Evolutionary conservation across 2,888 invertebrate species (phyloP), one percentile per base, ranked within the genome.

Genomic region (Protophormia terraenovae): DNA sequence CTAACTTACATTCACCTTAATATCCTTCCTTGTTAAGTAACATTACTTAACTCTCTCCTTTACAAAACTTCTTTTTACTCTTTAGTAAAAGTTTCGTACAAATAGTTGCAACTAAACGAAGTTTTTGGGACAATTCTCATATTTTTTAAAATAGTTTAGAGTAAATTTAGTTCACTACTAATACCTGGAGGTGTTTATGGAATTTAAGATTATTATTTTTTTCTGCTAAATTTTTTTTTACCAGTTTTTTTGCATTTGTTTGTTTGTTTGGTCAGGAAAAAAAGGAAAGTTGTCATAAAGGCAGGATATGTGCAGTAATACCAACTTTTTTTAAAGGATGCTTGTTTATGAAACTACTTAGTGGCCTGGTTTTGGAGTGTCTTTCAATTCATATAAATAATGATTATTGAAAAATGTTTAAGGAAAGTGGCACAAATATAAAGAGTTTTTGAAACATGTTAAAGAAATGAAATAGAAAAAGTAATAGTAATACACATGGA

Each of bases 211-310:
- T n/a, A 29, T 35, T 32, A 5, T 5, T 7, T 12, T 3, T 24
- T 50, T 38, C 14, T 1, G 0, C 24, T n/a, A n/a, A 10, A 5
- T 27, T 69, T 55, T n/a, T 62, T 45, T 69, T 47, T 64, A 22
- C 12, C 8, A 6, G 7, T 64, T 66, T 50, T 32, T 45, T 45
- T 27, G 10, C 16, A 6, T 69, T 22, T 22, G 27, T 47, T n/a
- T 24, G 12, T 69, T 71, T 69, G 75, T 41, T 38, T 66, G 53
- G 58, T n/a, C 3, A 35, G 2, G 2, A 58, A 55, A 58, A 82
- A 82, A 82, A 45, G 16, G 77, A 82, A 82, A 73, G 78, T 78
- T 69, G 50, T 72, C 45, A 58, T 67, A 53, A 3, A 45, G 41
- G 69, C 69, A 53, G 69, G 47, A 58, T 60, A 73, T 73, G 27